These are phyloP conservation scores for Desoria tigrina DNA, from an alignment of 2,888 invertebrate species.

Conservation along the genomic window DNA sequence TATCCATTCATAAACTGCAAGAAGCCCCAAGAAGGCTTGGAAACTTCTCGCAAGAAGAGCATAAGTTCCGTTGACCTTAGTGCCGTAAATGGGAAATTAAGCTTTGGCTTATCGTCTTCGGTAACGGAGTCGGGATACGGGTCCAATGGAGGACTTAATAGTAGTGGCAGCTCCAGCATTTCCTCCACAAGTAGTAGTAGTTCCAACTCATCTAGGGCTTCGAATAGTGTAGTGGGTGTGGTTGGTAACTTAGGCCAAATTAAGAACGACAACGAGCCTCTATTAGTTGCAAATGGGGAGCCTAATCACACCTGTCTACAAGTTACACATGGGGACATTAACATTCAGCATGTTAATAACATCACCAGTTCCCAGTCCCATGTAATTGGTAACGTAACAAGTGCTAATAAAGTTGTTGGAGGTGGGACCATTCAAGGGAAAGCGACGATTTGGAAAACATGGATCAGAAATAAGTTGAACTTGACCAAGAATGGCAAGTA, in stretches of 20 bases:
- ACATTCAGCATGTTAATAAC: neutral
- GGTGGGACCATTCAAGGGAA: slow-evolving; percentile 41
- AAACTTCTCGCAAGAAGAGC: slow-evolving; percentile 44
- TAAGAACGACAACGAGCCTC: slow-evolving; percentile 13
- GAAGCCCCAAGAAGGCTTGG: neutral
- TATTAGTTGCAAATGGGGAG: neutral
- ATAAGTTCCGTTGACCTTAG: slow-evolving; percentile 50
- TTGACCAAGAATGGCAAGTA: slow-evolving; percentile 52
- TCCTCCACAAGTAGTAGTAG: slow-evolving; percentile 18
- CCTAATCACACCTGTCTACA: neutral
- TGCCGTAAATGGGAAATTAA: slow-evolving; percentile 14
- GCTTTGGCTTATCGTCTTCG: slow-evolving; percentile 13
- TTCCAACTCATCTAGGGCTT: slow-evolving; percentile 17
- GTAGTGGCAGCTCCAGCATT: slow-evolving; percentile 36
- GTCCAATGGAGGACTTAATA: slow-evolving; percentile 11
- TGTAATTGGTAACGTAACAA: neutral
- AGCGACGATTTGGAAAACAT: slow-evolving; percentile 50
- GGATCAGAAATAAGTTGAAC: slow-evolving; percentile 52
- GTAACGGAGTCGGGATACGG: slow-evolving; percentile 30
- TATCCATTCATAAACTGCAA: slow-evolving; percentile 25
- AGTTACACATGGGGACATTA: neutral
- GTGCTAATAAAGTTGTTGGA: neutral
- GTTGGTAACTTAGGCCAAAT: neutral
- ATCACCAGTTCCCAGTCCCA: neutral
- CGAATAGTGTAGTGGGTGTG: neutral